Evolutionary conservation across 37 sponge, comb jelly and placozoan species (phyloP), one percentile per base, ranked within the genome.

Genomic region (Spongilla lacustris): DNA sequence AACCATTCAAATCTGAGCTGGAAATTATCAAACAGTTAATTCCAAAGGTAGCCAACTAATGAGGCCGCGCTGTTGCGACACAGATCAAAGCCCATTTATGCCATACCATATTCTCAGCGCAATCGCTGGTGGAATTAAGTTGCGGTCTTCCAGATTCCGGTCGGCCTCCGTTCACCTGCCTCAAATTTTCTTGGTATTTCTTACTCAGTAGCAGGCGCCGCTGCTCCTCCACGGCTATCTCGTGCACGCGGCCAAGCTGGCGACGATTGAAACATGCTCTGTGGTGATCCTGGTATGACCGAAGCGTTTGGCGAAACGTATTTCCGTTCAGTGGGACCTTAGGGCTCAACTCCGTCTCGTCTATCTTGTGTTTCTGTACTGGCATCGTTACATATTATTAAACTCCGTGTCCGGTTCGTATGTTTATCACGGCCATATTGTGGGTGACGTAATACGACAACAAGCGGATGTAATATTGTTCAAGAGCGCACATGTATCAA

Each of bases 161-260:
- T 28, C 67, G 49, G 27, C 80, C 80, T 49, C 66, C 67, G 27
- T 36, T 36, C 58, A 66, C 80, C 79, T 90, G 90, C 66, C 86
- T 71, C 70, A 85, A 32, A 32, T 46, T 75, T 50, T 90, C 90
- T 29, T 81, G 22, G 67, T 81, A 90, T 58, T 85, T 90, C 36
- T 76, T 80, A 66, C 66, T 73, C 37, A 85, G 22, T 30, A 76
- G 25, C n/a, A 77, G 83, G 0, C 73, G 81, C 22, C 79, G 66
- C 37, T 82, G 76, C 26, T 49, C 74, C 58, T 91, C 91, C 36
- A 80, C 32, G 21, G 73, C 68, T 30, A 85, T 49, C 79, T 91
- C 91, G 74, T 68, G 71, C 22, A 26, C 29, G 29, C 72, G 50
- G 0, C 81, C 83, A 78, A 72, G 77, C 77, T 67, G 75, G 3